Evolutionary conservation across 2,888 invertebrate species (phyloP).

Genomic region (Prosopocoilus inquinatus): DNA sequence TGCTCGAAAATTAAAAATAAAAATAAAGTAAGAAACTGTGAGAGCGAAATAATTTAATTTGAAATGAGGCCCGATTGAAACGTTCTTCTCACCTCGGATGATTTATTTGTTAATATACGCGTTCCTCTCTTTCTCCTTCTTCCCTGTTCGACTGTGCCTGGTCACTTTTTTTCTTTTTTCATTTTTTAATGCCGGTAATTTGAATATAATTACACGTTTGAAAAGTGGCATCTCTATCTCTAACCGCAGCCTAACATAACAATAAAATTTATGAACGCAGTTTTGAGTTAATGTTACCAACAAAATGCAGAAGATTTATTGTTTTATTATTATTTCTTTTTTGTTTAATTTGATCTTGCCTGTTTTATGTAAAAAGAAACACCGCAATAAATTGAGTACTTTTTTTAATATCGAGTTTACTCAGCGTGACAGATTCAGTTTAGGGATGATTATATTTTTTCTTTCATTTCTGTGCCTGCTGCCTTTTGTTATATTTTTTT

Average conservation of each 20-base stretch:
- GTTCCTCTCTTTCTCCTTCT: slow-evolving; percentile 6
- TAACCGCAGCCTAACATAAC: slow-evolving; percentile 26
- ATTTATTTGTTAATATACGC: slow-evolving; percentile 35
- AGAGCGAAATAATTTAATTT: slow-evolving; percentile 46
- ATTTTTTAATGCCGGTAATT: slow-evolving; percentile 31
- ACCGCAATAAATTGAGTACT: no score
- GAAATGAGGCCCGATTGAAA: slow-evolving; percentile 43
- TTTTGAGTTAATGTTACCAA: not conserved
- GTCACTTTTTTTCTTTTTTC: slow-evolving; percentile 8
- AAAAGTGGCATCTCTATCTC: slow-evolving; percentile 29
- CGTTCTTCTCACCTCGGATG: slow-evolving; percentile 41
- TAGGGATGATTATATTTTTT: no score
- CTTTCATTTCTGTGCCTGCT: no score
- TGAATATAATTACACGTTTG: slow-evolving; percentile 36
- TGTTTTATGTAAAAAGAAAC: no score
- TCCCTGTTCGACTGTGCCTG: no score
- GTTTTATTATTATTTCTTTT: not conserved
- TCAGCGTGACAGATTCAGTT: no score
- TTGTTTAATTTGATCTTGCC: no score
- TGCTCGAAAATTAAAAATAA: slow-evolving; percentile 34
- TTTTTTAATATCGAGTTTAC: no score
- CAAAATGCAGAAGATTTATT: not conserved
- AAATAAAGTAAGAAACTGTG: slow-evolving; percentile 19
- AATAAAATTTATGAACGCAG: slow-evolving; percentile 24
- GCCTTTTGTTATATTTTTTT: no score